Evolutionary conservation across 2,797 vertebrate species (phyloP).

Genomic region (Morus bassanus): DNA sequence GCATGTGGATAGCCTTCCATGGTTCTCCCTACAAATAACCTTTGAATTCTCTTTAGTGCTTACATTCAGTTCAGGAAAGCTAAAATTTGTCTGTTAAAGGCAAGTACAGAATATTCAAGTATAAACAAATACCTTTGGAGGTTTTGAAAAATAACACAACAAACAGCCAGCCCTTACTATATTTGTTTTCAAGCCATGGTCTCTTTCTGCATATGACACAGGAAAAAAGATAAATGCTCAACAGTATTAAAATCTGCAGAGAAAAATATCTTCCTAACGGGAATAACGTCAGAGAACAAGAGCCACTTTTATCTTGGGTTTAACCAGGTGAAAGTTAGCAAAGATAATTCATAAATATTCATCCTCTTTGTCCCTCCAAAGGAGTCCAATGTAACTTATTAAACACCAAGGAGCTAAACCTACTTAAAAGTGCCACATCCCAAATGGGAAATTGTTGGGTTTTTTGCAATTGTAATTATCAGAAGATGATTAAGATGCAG

Average conservation of each 20-base stretch:
- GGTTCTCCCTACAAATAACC: neutral
- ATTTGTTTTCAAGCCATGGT: neutral
- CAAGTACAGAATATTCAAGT: neutral
- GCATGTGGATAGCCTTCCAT: neutral
- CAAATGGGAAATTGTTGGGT: neutral
- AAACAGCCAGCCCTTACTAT: neutral
- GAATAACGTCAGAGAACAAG: neutral
- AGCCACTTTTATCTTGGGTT: neutral
- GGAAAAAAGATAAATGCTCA: constrained; percentile 12
- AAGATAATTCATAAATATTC: neutral
- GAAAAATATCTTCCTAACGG: neutral
- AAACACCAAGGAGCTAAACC: neutral
- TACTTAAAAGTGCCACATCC: neutral
- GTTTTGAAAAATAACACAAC: constrained; percentile 20
- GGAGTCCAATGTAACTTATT: neutral
- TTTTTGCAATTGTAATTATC: neutral
- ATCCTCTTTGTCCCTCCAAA: neutral
- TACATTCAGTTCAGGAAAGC: constrained; percentile 2
- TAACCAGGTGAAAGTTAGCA: neutral
- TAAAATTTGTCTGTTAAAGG: neutral
- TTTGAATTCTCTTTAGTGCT: constrained; percentile 1
- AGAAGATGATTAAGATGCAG: neutral
- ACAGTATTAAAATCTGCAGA: neutral
- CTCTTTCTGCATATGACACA: neutral
- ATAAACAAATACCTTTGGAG: constrained; percentile 7